phyloP scores from a whole-genome alignment of 2,113 vertebrate species.

The Otolemur garnettii region DNA sequence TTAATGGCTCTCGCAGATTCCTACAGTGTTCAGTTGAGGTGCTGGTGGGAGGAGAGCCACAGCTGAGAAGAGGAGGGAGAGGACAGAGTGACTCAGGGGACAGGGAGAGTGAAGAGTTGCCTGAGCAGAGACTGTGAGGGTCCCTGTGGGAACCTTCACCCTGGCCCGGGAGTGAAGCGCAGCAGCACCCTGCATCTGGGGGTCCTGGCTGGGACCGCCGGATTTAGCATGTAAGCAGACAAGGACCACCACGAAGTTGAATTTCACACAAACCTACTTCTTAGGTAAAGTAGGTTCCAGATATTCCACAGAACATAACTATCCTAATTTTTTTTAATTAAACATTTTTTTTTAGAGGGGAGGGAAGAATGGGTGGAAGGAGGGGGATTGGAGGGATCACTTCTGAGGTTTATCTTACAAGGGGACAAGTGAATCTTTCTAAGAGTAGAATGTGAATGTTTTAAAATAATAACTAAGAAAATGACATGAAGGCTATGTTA shows the following conservation, averaged over 20 bases:
- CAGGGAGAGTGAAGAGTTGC: neutral
- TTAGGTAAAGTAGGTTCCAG: neutral
- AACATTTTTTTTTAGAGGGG: too few species aligned
- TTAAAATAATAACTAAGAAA: too few species aligned
- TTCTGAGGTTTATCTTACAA: too few species aligned
- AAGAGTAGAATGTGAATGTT: too few species aligned
- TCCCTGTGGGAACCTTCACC: neutral
- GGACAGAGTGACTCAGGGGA: neutral
- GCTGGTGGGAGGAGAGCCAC: neutral
- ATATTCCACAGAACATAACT: neutral
- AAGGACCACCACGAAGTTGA: neutral
- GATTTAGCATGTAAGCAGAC: neutral
- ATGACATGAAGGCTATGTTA: too few species aligned
- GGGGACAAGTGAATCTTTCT: too few species aligned
- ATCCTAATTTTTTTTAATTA: neutral
- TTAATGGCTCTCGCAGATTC: neutral
- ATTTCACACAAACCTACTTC: neutral
- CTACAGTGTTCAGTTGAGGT: neutral
- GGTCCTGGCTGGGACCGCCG: neutral
- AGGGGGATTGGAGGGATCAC: too few species aligned
- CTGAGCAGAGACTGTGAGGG: too few species aligned
- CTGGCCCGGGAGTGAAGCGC: neutral
- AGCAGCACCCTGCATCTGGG: fast-evolving
- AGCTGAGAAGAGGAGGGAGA: neutral
- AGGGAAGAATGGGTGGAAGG: too few species aligned